A percentile compares a stretch with the other conserved stretches of the same genome.
Evolutionary conservation across 2,888 invertebrate genomes (phyloP).

Genomic region (Malthinus flaveolus): DNA sequence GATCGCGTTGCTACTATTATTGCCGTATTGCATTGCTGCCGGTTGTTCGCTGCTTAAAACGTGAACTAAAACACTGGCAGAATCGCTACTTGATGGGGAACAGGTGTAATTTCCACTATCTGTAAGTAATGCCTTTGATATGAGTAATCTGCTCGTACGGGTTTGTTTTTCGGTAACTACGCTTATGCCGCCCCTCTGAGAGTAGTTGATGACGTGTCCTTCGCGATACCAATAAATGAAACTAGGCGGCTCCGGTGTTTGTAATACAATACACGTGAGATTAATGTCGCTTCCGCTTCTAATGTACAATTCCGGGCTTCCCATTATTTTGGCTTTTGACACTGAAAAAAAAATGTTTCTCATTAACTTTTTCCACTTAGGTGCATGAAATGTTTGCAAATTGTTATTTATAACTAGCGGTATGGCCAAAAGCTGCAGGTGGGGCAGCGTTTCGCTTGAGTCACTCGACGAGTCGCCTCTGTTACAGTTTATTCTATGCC

Average conservation of each 20-base stretch:
- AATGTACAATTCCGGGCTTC: conserved; percentile 83
- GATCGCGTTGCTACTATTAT: conserved; percentile 44
- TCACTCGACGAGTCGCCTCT: too few species aligned
- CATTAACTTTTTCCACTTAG: too few species aligned
- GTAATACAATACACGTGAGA: conserved; percentile 83
- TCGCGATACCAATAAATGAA: conserved; percentile 85
- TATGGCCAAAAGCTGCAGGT: too few species aligned
- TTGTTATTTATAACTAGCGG: too few species aligned
- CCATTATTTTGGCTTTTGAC: conserved; percentile 85
- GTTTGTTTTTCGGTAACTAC: conserved; percentile 85
- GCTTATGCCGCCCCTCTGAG: conserved; percentile 81
- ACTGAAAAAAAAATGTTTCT: conserved; percentile 60
- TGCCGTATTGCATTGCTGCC: conserved; percentile 55
- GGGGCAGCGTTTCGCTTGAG: too few species aligned
- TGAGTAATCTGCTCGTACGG: conserved; percentile 80
- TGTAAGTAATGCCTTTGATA: conserved; percentile 78
- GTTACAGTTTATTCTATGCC: too few species aligned
- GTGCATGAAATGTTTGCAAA: too few species aligned
- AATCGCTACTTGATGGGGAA: conserved; percentile 65
- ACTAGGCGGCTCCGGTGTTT: conserved; percentile 81
- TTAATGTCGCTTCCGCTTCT: conserved; percentile 91
- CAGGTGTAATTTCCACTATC: conserved; percentile 92
- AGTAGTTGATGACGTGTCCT: conserved; percentile 80
- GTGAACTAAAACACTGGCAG: conserved; percentile 62
- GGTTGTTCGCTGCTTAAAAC: conserved; percentile 60